These are phyloP conservation scores for Volucella inanis DNA, from an alignment of 2,888 invertebrate genomes.

Conservation along the genomic window DNA sequence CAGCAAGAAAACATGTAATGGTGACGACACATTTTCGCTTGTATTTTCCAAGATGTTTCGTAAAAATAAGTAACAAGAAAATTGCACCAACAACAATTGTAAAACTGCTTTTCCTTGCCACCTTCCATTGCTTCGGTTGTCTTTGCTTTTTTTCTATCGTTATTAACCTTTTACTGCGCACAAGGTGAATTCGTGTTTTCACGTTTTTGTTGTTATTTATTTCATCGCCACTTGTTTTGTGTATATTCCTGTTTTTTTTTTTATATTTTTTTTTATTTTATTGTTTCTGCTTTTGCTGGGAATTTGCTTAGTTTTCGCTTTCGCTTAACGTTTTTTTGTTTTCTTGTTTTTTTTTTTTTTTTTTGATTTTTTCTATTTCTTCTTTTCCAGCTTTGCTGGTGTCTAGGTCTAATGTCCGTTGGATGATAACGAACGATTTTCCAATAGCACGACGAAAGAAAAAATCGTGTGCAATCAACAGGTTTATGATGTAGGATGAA, in stretches of 20 bases:
- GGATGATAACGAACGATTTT: slow-evolving; percentile 25
- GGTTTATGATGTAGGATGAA: slow-evolving; percentile 43
- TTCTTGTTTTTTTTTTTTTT: slow-evolving; percentile 47
- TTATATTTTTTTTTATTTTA: slow-evolving; percentile 1
- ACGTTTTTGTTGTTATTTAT: slow-evolving; percentile 59
- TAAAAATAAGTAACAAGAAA: slow-evolving; percentile 17
- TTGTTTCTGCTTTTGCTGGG: slow-evolving; percentile 12
- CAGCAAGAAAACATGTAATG: neutral
- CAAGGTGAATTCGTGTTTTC: slow-evolving; percentile 70
- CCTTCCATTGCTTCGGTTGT: slow-evolving; percentile 10
- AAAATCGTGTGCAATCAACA: slow-evolving; percentile 66
- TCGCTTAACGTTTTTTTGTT: slow-evolving; percentile 55
- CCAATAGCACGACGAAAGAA: slow-evolving; percentile 54
- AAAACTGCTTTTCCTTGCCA: slow-evolving; percentile 53
- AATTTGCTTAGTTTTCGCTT: slow-evolving; percentile 50
- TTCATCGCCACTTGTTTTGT: slow-evolving; percentile 21
- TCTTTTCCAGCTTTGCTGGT: slow-evolving; percentile 15
- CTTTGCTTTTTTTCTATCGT: slow-evolving; percentile 52
- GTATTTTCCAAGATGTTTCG: slow-evolving; percentile 33
- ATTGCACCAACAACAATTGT: slow-evolving; percentile 4
- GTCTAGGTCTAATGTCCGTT: neutral
- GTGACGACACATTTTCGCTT: slow-evolving; percentile 32
- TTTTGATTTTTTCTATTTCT: slow-evolving; percentile 37
- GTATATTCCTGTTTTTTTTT: slow-evolving; percentile 43
- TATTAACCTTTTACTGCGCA: slow-evolving; percentile 70